phyloP scores from a whole-genome alignment of 2,888 invertebrate species.

The Gastracanthus pulcherrimus region DNA sequence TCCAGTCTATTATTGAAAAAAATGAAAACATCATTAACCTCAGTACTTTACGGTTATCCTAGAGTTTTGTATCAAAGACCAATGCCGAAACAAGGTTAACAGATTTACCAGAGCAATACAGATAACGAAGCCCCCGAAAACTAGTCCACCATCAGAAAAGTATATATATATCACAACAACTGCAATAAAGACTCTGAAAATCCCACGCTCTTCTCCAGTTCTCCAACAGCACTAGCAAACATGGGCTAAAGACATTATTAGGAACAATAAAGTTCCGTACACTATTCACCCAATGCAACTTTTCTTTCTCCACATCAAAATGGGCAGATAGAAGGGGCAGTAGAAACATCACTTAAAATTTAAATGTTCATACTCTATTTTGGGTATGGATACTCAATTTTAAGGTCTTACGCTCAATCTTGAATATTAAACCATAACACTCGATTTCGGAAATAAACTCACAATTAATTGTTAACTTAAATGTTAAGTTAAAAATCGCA shows the following conservation, averaged over 20 bases:
- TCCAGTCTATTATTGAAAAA: not conserved
- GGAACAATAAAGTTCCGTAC: not conserved
- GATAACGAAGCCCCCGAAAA: not conserved
- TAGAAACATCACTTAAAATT: too few relatives aligned
- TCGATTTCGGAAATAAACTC: too few relatives aligned
- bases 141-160: not conserved
- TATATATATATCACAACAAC: not conserved
- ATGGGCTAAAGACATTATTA: not conserved
- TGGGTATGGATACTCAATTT: too few relatives aligned
- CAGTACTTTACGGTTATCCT: not conserved
- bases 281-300: too few relatives aligned
- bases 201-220: not conserved
- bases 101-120: not conserved
- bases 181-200: not conserved
- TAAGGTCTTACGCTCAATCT: too few relatives aligned
- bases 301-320: too few relatives aligned
- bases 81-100: not conserved
- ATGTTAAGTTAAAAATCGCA: too few relatives aligned
- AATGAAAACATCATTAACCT: not conserved
- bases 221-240: too few relatives aligned
- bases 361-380: too few relatives aligned
- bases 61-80: not conserved
- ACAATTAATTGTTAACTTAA: too few relatives aligned
- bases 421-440: too few relatives aligned
- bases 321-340: too few relatives aligned